Evolutionary conservation across 2,888 invertebrate species (phyloP).

Genomic region (Callinectes sapidus): DNA sequence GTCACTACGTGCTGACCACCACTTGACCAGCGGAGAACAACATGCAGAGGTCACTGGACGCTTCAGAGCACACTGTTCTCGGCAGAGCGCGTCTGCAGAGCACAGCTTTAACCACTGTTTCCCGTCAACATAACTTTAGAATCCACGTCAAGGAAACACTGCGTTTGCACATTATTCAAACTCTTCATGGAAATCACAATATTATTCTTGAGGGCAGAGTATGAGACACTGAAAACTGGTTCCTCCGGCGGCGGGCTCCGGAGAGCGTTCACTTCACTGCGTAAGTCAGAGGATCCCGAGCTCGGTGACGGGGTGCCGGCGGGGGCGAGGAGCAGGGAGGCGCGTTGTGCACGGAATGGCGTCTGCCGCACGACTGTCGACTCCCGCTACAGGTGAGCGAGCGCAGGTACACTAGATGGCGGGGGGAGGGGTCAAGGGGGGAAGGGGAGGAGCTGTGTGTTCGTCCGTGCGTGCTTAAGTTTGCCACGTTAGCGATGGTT

Average conservation of each 20-base stretch:
- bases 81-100: conserved; percentile 4
- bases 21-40: conserved; percentile 48
- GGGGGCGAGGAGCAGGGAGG: conserved; percentile 42
- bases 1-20: conserved; percentile 56
- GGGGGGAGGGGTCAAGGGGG: conserved; percentile 36
- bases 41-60: conserved; percentile 44
- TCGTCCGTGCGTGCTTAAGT: conserved; percentile 50
- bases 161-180: conserved; percentile 44
- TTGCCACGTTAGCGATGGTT: conserved; percentile 53
- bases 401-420: conserved; percentile 65
- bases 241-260: conserved; percentile 38
- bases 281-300: conserved; percentile 52
- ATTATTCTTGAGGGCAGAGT: conserved; percentile 40
- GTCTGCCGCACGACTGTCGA: conserved; percentile 64
- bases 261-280: conserved; percentile 50
- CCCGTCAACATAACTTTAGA: conserved; percentile 48
- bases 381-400: conserved; percentile 67
- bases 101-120: conserved; percentile 42
- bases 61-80: conserved; percentile 37
- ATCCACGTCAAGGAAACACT: conserved; percentile 55
- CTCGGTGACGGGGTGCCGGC: conserved; percentile 43
- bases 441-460: conserved; percentile 38
- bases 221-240: conserved; percentile 32
- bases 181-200: conserved; percentile 37
- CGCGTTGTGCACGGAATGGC: conserved; percentile 57